Conservation (phyloP, 2,797 vertebrate species). For the Poeciliopsis infans region DNA sequence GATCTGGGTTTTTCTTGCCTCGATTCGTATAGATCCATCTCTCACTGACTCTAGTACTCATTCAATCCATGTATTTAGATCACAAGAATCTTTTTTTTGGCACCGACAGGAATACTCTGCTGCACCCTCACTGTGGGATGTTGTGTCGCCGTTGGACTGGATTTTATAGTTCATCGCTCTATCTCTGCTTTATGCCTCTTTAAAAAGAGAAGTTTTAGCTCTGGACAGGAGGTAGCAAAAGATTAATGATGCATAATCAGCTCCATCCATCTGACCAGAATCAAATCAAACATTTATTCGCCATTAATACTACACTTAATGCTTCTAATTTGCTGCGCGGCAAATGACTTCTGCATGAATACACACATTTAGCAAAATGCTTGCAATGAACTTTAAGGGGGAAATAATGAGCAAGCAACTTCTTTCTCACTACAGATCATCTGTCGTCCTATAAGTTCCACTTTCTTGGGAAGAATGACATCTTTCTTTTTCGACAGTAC, state of each 20-base stretch:
- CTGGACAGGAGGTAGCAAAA: not conserved
- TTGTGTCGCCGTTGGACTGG: not conserved
- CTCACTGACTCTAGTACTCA: not conserved
- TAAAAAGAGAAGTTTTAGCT: not conserved
- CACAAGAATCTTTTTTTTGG: conserved; percentile 11
- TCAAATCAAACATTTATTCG: not conserved
- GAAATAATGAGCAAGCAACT: not conserved
- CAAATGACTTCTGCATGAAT: not conserved
- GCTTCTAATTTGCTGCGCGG: not conserved
- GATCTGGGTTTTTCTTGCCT: not conserved
- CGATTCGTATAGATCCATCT: not conserved
- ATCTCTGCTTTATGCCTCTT: not conserved
- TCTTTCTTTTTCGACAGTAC: not conserved
- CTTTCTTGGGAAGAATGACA: not conserved
- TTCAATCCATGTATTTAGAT: not conserved
- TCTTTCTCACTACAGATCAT: not conserved
- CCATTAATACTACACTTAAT: not conserved
- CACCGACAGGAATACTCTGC: conserved; percentile 38
- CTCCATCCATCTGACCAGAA: not conserved
- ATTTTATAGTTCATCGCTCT: not conserved
- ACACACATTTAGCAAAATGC: not conserved
- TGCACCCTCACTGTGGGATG: conserved; percentile 60
- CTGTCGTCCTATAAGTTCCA: not conserved
- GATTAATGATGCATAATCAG: not conserved
- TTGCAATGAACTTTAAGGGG: not conserved